A percentile compares a stretch with the other conserved stretches of the same genome.
Conservation (phyloP, 2,888 invertebrate species). For the Biston stratarius region DNA sequence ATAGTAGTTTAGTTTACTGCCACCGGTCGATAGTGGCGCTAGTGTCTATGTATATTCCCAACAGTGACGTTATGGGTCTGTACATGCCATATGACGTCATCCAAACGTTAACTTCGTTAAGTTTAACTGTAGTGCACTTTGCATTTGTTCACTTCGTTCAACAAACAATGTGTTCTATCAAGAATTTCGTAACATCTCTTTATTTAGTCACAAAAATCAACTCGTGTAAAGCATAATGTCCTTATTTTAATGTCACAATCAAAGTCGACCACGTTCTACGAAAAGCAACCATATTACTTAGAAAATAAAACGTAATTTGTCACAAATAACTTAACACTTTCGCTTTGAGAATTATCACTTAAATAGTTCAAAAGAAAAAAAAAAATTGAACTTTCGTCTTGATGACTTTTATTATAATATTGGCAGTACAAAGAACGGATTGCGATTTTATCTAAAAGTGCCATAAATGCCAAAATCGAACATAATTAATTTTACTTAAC, state of each 20-base stretch:
- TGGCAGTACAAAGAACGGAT: conserved; percentile 3
- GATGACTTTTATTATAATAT: background rate
- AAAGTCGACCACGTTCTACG: conserved; percentile 28
- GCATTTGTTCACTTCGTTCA: too few species aligned
- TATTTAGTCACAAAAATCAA: background rate
- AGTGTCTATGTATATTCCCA: too few species aligned
- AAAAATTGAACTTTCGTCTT: too few species aligned
- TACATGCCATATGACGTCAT: too few species aligned
- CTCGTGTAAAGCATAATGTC: background rate
- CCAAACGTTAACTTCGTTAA: too few species aligned
- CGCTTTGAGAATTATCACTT: background rate
- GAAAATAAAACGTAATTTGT: conserved; percentile 51
- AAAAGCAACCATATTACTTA: conserved; percentile 63
- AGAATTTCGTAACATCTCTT: too few species aligned
- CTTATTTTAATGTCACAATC: background rate
- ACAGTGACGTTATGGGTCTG: too few species aligned
- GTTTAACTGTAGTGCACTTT: too few species aligned
- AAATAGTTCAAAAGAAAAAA: background rate
- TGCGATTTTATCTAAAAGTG: conserved; percentile 1
- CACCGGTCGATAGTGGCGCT: too few species aligned
- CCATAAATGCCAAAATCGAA: background rate
- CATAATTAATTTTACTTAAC: too few species aligned
- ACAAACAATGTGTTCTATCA: too few species aligned
- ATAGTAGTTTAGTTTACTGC: too few species aligned
- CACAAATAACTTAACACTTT: background rate